Percentiles rank a stretch among this genome's conserved stretches.
Conservation (phyloP, 2,888 invertebrate species). For the Anticlea derivata region DNA sequence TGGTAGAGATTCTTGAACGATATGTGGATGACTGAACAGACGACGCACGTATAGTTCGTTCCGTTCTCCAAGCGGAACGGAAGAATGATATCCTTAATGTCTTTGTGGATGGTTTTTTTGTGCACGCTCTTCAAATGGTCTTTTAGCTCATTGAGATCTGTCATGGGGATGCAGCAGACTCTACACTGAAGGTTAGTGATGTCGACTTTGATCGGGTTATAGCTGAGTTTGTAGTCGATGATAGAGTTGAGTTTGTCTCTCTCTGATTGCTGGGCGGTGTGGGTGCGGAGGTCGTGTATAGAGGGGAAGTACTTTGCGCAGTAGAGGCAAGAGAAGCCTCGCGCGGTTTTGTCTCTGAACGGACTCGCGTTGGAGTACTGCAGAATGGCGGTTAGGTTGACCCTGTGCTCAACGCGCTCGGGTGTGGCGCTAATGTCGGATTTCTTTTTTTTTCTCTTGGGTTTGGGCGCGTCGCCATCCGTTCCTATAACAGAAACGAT, state of each 20-base stretch:
- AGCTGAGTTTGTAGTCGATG: conserved; percentile 77
- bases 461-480: conserved; percentile 64
- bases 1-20: conserved; percentile 76
- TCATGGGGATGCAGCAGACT: conserved; percentile 62
- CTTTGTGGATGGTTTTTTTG: conserved; percentile 64
- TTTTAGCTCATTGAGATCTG: conserved; percentile 66
- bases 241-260: conserved; percentile 75
- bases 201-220: conserved; percentile 76
- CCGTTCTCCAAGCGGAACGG: conserved; percentile 73
- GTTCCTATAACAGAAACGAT: conserved; percentile 80
- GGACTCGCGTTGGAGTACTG: conserved; percentile 78
- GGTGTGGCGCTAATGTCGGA: conserved; percentile 73
- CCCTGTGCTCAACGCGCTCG: conserved; percentile 76
- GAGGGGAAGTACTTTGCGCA: conserved; percentile 67
- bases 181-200: conserved; percentile 68
- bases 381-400: conserved; percentile 75
- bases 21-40: conserved; percentile 71
- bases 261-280: conserved; percentile 66
- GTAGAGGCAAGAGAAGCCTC: conserved; percentile 77
- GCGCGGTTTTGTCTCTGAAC: conserved; percentile 72
- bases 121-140: conserved; percentile 65
- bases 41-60: conserved; percentile 65
- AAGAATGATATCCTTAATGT: conserved; percentile 76
- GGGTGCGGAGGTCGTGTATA: conserved; percentile 64
- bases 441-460: conserved; percentile 73